Evolutionary conservation across 2,113 vertebrate genomes (phyloP).

Genomic region (Sclerurus mexicanus): DNA sequence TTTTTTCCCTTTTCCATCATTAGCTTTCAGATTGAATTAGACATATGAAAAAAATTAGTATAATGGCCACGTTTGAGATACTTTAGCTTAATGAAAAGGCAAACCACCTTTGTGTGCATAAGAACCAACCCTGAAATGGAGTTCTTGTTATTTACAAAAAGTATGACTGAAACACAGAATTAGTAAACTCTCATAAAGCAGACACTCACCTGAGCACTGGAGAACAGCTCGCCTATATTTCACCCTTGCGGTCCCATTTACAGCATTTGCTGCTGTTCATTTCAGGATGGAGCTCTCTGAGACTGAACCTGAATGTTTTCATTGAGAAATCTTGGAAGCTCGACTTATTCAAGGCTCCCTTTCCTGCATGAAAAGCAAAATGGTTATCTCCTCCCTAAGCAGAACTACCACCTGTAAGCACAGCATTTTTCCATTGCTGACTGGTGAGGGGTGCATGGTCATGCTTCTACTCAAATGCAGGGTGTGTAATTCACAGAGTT

Average conservation of each 20-base stretch:
- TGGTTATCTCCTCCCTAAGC: background rate
- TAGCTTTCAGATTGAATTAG: background rate
- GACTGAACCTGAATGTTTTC: background rate
- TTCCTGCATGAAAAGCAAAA: constrained; percentile 23
- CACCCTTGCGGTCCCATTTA: background rate
- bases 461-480: background rate
- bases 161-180: background rate
- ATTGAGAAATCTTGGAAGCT: background rate
- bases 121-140: background rate
- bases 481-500: background rate
- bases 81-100: background rate
- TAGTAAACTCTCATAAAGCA: background rate
- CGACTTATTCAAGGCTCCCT: background rate
- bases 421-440: background rate
- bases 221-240: background rate
- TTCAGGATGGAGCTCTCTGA: background rate
- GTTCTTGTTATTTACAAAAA: background rate
- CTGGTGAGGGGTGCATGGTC: background rate
- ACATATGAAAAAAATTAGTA: background rate
- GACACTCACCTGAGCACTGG: background rate
- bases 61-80: background rate
- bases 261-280: background rate
- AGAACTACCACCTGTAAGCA: constrained; percentile 7
- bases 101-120: background rate
- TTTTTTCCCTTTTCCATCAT: background rate